phyloP scores from a whole-genome alignment of 2,113 vertebrate species.

The Hippocampus abdominalis region DNA sequence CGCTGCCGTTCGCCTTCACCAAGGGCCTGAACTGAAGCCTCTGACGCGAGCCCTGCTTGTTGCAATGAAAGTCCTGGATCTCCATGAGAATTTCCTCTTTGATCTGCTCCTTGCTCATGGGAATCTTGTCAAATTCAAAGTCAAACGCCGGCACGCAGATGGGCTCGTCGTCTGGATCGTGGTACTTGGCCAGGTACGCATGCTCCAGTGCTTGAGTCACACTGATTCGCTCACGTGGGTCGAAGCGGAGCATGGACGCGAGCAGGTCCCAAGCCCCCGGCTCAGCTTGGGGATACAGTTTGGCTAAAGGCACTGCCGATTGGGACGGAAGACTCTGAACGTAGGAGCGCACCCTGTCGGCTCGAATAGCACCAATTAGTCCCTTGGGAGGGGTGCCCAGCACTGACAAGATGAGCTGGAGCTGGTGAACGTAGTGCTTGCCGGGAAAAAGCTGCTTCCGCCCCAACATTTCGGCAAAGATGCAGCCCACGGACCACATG shows the following conservation, averaged over 20 bases:
- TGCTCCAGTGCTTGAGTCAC: constrained; percentile 83
- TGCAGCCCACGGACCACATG: constrained; percentile 94
- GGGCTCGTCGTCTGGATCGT: constrained; percentile 89
- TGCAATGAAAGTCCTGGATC: constrained; percentile 85
- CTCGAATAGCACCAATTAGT: constrained; percentile 83
- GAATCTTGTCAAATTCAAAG: constrained; percentile 86
- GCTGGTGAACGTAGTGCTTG: constrained; percentile 88
- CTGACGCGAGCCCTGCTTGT: constrained; percentile 77
- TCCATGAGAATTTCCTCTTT: constrained; percentile 90
- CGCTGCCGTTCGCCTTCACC: constrained; percentile 39
- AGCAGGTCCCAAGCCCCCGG: constrained; percentile 78
- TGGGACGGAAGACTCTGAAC: constrained; percentile 84
- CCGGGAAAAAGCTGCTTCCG: constrained; percentile 90
- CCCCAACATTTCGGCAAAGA: constrained; percentile 93
- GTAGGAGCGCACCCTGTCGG: constrained; percentile 86
- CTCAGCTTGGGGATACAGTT: constrained; percentile 80
- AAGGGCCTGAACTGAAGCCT: constrained; percentile 83
- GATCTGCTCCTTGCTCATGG: constrained; percentile 80
- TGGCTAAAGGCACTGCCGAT: constrained; percentile 75
- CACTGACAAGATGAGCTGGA: constrained; percentile 88
- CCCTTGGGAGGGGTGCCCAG: constrained; percentile 82
- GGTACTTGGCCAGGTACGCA: constrained; percentile 87
- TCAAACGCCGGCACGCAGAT: constrained; percentile 91
- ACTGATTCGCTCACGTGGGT: constrained; percentile 79
- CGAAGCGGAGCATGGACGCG: constrained; percentile 80